Evolutionary conservation across 2,888 invertebrate species (phyloP).

Genomic region (Apoderus coryli): DNA sequence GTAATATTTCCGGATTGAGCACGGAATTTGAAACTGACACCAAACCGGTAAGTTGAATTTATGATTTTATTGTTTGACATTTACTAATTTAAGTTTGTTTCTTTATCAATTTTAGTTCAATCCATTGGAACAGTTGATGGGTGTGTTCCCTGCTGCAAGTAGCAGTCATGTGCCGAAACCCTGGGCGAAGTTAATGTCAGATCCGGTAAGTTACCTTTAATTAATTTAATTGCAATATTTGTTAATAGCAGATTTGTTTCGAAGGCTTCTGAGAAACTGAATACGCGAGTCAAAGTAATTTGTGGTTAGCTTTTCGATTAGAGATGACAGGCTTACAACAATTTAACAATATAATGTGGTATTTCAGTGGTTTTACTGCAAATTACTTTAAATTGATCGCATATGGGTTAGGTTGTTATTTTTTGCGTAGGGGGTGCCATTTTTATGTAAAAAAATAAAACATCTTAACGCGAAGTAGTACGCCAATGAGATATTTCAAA

Average conservation of each 20-base stretch:
- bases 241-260: not conserved
- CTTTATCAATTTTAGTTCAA: constrained; percentile 67
- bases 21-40: constrained; percentile 82
- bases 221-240: constrained; percentile 6
- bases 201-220: constrained; percentile 52
- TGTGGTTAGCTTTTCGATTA: no score
- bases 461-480: no score
- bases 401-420: no score
- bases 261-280: no score
- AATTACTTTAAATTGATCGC: no score
- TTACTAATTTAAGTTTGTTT: constrained; percentile 8
- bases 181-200: constrained; percentile 88
- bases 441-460: no score
- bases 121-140: constrained; percentile 97
- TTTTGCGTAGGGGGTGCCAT: no score
- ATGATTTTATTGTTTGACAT: not conserved
- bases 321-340: no score
- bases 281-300: no score
- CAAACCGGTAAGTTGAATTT: constrained; percentile 50
- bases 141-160: constrained; percentile 97
- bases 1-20: constrained; percentile 72
- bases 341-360: no score
- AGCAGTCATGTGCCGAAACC: constrained; percentile 83
- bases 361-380: no score
- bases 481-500: no score